Conservation (phyloP, 1,140 invertebrate species). For the Lordiphosa mommai region DNA sequence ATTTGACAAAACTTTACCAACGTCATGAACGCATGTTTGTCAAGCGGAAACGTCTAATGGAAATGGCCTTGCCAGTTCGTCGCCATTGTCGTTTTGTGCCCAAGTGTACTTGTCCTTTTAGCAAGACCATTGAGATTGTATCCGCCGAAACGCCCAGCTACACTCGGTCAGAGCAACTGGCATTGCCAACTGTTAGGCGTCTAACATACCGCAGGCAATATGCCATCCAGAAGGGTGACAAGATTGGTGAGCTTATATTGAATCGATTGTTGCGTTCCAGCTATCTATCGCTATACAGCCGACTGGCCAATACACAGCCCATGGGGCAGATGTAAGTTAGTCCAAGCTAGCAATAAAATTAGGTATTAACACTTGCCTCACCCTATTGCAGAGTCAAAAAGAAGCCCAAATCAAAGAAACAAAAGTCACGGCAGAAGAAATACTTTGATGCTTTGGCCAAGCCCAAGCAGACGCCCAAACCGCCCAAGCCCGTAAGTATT, state of each 20-base stretch:
- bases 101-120: slow-evolving; percentile 56
- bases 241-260: slow-evolving; percentile 45
- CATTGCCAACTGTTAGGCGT: slow-evolving; percentile 45
- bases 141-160: slow-evolving; percentile 26
- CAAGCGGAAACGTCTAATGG: slow-evolving; percentile 42
- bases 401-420: slow-evolving; percentile 38
- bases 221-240: slow-evolving; percentile 30
- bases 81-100: slow-evolving; percentile 38
- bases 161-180: slow-evolving; percentile 65
- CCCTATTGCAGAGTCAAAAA: slow-evolving; percentile 28
- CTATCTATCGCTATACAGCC: slow-evolving; percentile 64
- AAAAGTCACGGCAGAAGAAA: slow-evolving; percentile 17
- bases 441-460: slow-evolving; percentile 37
- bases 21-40: slow-evolving; percentile 43
- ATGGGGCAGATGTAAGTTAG: slow-evolving; percentile 40
- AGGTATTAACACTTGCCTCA: background rate
- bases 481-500: slow-evolving; percentile 42
- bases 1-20: slow-evolving; percentile 28
- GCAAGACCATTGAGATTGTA: slow-evolving; percentile 54
- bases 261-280: slow-evolving; percentile 64
- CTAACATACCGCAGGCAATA: slow-evolving; percentile 21
- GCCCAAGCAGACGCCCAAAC: slow-evolving; percentile 25
- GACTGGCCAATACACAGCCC: slow-evolving; percentile 51
- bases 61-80: slow-evolving; percentile 39
- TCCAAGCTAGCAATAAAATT: background rate